These are phyloP conservation scores for Mola mola DNA, from an alignment of 2,113 vertebrate species.

Conservation along the genomic window DNA sequence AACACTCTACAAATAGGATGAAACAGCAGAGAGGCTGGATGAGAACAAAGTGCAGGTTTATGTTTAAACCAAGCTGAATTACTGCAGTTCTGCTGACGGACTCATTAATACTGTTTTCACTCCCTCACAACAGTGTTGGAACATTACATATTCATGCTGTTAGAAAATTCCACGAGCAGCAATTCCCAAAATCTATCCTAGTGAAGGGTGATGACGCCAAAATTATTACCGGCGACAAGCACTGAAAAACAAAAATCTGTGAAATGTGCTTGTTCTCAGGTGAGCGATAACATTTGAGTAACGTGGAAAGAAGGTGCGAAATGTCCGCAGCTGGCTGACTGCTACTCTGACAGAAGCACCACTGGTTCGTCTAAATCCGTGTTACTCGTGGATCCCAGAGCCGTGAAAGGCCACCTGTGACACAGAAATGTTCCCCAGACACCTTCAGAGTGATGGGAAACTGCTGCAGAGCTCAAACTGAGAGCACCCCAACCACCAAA, in stretches of 20 bases:
- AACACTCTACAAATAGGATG: constrained; percentile 35
- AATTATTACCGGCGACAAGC: constrained; percentile 17
- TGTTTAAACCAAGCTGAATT: constrained; percentile 20
- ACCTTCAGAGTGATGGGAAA: too few relatives aligned
- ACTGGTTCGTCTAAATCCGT: constrained; percentile 22
- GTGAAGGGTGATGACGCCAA: neutral
- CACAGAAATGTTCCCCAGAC: too few relatives aligned
- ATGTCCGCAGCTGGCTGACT: constrained; percentile 83
- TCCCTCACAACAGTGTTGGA: constrained; percentile 14
- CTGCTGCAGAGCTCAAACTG: constrained; percentile 15
- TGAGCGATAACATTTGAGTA: constrained; percentile 8
- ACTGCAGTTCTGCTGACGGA: constrained; percentile 31
- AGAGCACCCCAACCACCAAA: neutral
- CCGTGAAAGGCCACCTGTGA: neutral
- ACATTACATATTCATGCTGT: constrained; percentile 18
- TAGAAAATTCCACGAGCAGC: constrained; percentile 29
- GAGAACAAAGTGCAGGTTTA: constrained; percentile 35
- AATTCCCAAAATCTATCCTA: constrained; percentile 9
- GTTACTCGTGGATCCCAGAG: constrained; percentile 14
- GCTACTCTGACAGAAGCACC: constrained; percentile 68
- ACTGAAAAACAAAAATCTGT: constrained; percentile 7
- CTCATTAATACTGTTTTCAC: constrained; percentile 60
- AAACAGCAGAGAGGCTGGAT: constrained; percentile 8
- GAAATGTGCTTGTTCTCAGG: neutral
- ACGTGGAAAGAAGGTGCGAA: constrained; percentile 50